A percentile compares a stretch with the other conserved stretches of the same genome.
Conservation (phyloP, 2,888 invertebrate species). For the Cephus pulcher region DNA sequence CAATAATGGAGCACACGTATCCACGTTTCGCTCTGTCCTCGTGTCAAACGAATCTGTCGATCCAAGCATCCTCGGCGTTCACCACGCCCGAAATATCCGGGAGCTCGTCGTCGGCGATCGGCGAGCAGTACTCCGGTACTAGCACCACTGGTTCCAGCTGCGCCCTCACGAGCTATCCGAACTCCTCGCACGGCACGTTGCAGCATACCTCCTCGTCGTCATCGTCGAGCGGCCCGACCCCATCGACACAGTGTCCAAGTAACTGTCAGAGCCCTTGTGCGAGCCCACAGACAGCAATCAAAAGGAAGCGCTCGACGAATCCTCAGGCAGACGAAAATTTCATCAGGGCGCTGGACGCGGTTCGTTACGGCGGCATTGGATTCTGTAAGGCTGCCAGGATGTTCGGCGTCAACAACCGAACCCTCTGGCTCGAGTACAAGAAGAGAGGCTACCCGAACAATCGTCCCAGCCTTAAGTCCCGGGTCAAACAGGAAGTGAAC, state of each 20-base stretch:
- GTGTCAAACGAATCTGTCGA: slow-evolving; percentile 71
- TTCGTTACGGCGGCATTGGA: slow-evolving; percentile 84
- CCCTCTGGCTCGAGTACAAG: slow-evolving; percentile 87
- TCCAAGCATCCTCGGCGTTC: slow-evolving; percentile 64
- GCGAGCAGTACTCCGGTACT: slow-evolving; percentile 70
- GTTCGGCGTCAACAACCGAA: slow-evolving; percentile 87
- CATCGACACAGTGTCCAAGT: slow-evolving; percentile 59
- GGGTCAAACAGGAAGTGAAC: slow-evolving; percentile 77
- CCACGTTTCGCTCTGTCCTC: slow-evolving; percentile 78
- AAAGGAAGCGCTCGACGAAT: slow-evolving; percentile 80
- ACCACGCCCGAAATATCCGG: slow-evolving; percentile 67
- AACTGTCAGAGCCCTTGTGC: slow-evolving; percentile 63
- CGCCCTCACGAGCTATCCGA: slow-evolving; percentile 56
- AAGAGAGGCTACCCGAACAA: slow-evolving; percentile 86
- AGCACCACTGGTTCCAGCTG: slow-evolving; percentile 66
- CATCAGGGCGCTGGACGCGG: slow-evolving; percentile 83
- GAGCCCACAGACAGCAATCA: slow-evolving; percentile 66
- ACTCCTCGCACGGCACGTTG: slow-evolving; percentile 56
- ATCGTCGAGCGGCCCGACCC: slow-evolving; percentile 53
- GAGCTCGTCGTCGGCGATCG: slow-evolving; percentile 70
- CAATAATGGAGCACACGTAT: slow-evolving; percentile 85
- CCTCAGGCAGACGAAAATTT: slow-evolving; percentile 88
- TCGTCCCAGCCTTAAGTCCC: slow-evolving; percentile 81
- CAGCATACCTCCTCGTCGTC: slow-evolving; percentile 62
- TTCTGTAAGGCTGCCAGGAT: slow-evolving; percentile 88